Evolutionary conservation across 1,140 invertebrate genomes (phyloP), one percentile per base, ranked within the genome.

Genomic region (Drosophila eugracilis): DNA sequence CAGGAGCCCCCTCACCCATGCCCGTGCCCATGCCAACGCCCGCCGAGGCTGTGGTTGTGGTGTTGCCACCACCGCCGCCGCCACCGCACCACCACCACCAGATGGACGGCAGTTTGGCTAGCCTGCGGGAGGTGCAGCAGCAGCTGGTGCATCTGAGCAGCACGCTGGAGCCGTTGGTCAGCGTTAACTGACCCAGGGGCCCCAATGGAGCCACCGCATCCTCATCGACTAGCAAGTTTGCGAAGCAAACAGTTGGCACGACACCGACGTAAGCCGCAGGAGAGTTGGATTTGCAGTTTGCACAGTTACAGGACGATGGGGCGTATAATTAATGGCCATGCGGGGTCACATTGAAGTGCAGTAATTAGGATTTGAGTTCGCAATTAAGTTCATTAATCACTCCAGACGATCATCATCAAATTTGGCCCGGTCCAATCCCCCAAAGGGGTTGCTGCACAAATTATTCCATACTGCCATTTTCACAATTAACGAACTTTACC

Each of bases 111-210:
- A 80, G 77, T 41, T 54, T 84, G 72, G 75, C 75, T 54, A 78
- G 74, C 44, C 45, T 89, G 52, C 81, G 85, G 21, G 78, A 84
- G 57, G 86, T 79, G 63, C 75, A 85, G 54, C 86, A 90, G 69
- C 81, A 90, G 69, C 69, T 88, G 57, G 84, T 90, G 48, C 89
- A 90, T 86, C 71, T 75, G 45, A 89, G 77, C 77, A 90, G 60
- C 78, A 91, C 89, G 59, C 71, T 91, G 55, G 89, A 91, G 62
- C 89, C 89, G 37, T 69, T 91, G 85, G 89, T 91, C 69, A 91
- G 89, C 71, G 89, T 91, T 60, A 91, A 91, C 78, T 91, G 89
- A 91, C 90, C 89, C 74, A 83, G 75, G 85, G 71, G 75, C 39
- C 57, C 73, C 42, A 26, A 45, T 50, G 48, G 48, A 74, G 34